A percentile compares a stretch with the other conserved stretches of the same genome.
Conservation (phyloP, 2,113 vertebrate genomes). For the Phylloscopus whistleri region DNA sequence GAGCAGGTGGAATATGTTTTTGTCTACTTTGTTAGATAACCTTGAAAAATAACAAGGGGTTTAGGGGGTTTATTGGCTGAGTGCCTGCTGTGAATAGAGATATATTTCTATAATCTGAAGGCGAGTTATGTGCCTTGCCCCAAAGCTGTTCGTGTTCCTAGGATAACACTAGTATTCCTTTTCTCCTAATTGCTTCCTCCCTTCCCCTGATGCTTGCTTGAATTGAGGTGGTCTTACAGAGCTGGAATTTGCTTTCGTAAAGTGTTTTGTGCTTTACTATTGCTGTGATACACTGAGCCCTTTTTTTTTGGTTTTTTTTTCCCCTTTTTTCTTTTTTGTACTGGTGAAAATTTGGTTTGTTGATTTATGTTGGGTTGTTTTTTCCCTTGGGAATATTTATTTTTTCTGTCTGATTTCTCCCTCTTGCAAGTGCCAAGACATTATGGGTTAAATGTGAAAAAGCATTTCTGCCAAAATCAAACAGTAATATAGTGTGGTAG, state of each 20-base stretch:
- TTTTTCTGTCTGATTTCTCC: not conserved
- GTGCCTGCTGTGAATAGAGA: not conserved
- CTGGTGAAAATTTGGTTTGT: not conserved
- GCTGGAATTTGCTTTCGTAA: not conserved
- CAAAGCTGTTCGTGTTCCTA: not conserved
- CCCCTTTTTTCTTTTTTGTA: not conserved
- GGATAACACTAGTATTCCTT: not conserved
- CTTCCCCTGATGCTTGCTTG: not conserved
- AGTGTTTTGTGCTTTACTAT: not conserved
- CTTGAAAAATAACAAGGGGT: not conserved
- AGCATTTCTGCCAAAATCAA: not conserved
- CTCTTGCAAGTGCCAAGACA: not conserved
- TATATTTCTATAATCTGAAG: not conserved
- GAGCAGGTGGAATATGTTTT: not conserved
- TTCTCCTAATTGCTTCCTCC: not conserved
- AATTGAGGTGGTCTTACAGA: not conserved
- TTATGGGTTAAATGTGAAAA: not conserved
- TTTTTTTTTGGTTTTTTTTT: not conserved
- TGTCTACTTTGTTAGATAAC: not conserved
- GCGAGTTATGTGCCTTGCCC: not conserved
- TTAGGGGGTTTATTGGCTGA: not conserved
- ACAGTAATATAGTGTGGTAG: not conserved
- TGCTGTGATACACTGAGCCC: not conserved
- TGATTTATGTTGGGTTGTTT: not conserved
- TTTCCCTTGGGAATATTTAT: not conserved